Percentiles rank a stretch among this genome's conserved stretches.
phyloP scores from a whole-genome alignment of 1,140 invertebrate species.

The Drosophila bocki region DNA sequence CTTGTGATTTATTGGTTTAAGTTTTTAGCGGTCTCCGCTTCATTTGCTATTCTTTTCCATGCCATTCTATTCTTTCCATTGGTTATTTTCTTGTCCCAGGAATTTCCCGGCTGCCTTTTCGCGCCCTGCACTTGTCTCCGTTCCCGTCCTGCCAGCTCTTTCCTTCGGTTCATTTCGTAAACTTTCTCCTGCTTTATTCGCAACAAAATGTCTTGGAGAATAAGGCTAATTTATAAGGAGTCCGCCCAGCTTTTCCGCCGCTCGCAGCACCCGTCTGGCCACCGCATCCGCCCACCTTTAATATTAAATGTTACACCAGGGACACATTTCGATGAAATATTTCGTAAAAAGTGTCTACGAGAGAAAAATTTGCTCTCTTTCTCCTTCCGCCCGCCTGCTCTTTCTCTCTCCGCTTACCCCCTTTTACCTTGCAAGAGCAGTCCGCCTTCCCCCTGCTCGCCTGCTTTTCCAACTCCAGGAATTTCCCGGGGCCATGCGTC shows the following conservation, averaged over 20 bases:
- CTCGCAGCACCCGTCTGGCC: conserved; percentile 6
- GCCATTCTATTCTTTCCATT: conserved; percentile 23
- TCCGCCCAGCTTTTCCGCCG: conserved; percentile 24
- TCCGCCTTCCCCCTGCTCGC: not conserved
- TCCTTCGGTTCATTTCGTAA: conserved; percentile 62
- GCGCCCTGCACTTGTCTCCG: conserved; percentile 44
- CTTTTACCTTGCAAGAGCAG: conserved; percentile 20
- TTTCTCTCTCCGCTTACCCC: not conserved
- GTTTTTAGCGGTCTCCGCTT: conserved; percentile 72
- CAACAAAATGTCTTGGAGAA: conserved; percentile 84
- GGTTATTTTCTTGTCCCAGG: conserved; percentile 18
- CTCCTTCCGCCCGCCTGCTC: not conserved
- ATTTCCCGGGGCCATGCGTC: conserved; percentile 57
- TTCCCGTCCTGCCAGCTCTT: not conserved
- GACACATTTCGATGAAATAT: conserved; percentile 85
- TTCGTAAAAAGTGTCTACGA: conserved; percentile 85
- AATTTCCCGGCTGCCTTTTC: conserved; percentile 18
- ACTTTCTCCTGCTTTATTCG: conserved; percentile 80
- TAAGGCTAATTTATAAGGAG: conserved; percentile 84
- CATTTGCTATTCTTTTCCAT: conserved; percentile 60
- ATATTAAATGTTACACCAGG: conserved; percentile 85
- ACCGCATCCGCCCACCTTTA: conserved; percentile 72
- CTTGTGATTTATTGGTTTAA: conserved; percentile 83
- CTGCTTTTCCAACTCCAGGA: conserved; percentile 17
- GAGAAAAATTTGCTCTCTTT: conserved; percentile 70